phyloP scores from a whole-genome alignment of 30 jellyfish, hydroid and myxozoan genomes.

The Sanderia malayensis region DNA sequence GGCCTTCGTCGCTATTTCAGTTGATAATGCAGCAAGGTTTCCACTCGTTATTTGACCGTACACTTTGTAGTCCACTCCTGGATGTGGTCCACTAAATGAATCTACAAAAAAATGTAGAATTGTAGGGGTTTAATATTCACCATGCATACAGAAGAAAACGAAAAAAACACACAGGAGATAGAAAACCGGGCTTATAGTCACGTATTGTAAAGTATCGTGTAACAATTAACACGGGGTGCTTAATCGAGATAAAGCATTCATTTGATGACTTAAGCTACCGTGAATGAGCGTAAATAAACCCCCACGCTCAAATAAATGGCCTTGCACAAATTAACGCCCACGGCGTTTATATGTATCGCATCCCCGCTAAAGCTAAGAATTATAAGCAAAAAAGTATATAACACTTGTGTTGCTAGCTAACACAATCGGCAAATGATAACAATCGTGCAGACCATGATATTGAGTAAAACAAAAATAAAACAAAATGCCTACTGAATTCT shows the following conservation, averaged over 20 bases:
- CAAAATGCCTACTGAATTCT: conserved; percentile 53
- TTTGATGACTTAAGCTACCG: not conserved
- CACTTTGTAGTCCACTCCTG: conserved; percentile 74
- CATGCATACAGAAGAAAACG: not conserved
- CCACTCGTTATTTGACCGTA: conserved; percentile 42
- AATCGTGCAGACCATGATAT: too few relatives aligned
- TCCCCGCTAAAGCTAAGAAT: too few relatives aligned
- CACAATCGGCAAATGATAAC: too few relatives aligned
- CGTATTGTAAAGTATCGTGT: not conserved
- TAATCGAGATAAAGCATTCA: not conserved
- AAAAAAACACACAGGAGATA: not conserved
- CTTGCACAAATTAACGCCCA: too few relatives aligned
- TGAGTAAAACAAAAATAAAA: too few relatives aligned
- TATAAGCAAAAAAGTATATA: too few relatives aligned
- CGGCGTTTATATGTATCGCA: too few relatives aligned
- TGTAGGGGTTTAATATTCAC: not conserved
- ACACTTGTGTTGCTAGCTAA: too few relatives aligned
- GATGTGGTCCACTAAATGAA: conserved; percentile 67
- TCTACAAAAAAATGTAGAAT: conserved; percentile 7
- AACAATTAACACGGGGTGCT: not conserved
- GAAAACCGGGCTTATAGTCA: not conserved
- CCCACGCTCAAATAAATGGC: too few relatives aligned
- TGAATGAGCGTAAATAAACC: not conserved
- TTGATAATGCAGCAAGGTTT: conserved; percentile 30
- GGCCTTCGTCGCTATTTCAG: conserved; percentile 24